A percentile compares a stretch with the other conserved stretches of the same genome.
Conservation (phyloP, 2,797 vertebrate genomes). For the Podarcis siculus region DNA sequence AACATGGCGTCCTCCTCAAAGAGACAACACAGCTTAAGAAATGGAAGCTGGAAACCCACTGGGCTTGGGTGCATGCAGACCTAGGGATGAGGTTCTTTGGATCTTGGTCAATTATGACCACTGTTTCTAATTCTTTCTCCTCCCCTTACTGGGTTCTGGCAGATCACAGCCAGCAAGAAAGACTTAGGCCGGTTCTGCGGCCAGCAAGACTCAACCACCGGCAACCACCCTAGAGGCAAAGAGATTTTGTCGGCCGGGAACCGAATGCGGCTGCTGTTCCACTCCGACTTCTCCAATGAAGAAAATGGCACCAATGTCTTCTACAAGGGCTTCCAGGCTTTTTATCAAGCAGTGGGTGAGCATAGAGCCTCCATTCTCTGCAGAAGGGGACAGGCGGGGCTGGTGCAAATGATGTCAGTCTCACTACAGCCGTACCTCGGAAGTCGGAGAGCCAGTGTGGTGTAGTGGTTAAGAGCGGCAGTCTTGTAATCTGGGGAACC, state of each 20-base stretch:
- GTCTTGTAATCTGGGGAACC: too few species aligned
- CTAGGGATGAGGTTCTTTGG: neutral
- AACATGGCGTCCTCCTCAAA: too few species aligned
- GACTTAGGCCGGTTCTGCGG: constrained; percentile 79
- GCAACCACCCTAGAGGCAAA: constrained; percentile 69
- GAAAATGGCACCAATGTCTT: constrained; percentile 74
- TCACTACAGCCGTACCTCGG: too few species aligned
- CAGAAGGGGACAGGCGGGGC: neutral
- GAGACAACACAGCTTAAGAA: neutral
- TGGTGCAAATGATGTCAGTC: neutral
- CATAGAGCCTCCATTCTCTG: neutral
- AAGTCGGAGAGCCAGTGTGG: too few species aligned
- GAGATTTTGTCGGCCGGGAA: constrained; percentile 75
- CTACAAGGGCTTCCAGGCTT: constrained; percentile 79
- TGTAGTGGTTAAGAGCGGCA: too few species aligned
- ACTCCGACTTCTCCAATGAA: constrained; percentile 81
- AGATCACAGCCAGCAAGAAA: constrained; percentile 80
- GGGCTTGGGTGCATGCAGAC: neutral
- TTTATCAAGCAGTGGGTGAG: constrained; percentile 80
- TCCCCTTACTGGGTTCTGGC: constrained; percentile 26
- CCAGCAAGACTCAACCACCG: constrained; percentile 56
- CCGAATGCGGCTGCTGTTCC: constrained; percentile 76
- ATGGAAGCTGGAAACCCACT: too few species aligned
- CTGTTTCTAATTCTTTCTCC: neutral
- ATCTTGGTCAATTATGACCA: neutral